Evolutionary conservation across 2,113 vertebrate genomes (phyloP), one percentile per base, ranked within the genome.

Genomic region (Diglossa brunneiventris): DNA sequence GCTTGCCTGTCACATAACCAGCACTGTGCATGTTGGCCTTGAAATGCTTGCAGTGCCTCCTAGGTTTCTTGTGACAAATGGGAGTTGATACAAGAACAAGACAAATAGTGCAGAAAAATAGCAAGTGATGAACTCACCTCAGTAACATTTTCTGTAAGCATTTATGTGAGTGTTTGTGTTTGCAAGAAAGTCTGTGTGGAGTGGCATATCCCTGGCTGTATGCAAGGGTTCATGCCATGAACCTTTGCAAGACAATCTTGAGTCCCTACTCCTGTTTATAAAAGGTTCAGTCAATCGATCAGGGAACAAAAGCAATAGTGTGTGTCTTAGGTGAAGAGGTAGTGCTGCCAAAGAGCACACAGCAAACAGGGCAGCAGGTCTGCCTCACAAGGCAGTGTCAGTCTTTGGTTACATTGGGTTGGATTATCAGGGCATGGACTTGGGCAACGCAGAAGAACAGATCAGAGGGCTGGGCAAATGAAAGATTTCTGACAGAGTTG

Each of bases 251-350:
- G 94, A 66, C 93, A 94, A 83, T 92, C 87, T 83, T 8, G 12
- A 95, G 81, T 91, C 78, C 67, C 59, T 87, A 39, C 62, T 94
- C 63, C 90, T 96, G 94, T 95, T 97, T 95, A 94, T 92, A 94
- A 95, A 96, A 95, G 94, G 84, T 95, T 96, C 89, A 92, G 89
- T 95, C 94, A 92, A 92, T 92, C 74, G 89, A 94, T 95, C 83
- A 4, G 16, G 93, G 89, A 95, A 69, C 89, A 79, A 82, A 95
- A 95, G 91, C 94, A 91, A 80, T 92, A 95, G 87, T 35, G 87
- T 87, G 81, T 92, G 93, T 96, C 90, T 94, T 86, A 90, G 90
- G 90, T 83, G 80, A 90, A 77, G 86, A 92, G 86, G 33, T 88
- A 90, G 83, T 27, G 49, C 92, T 86, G 94, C 92, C 92, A 94